These are phyloP conservation scores for Aleiodes sp. DNA, from an alignment of 1,140 invertebrate species.

Conservation along the genomic window DNA sequence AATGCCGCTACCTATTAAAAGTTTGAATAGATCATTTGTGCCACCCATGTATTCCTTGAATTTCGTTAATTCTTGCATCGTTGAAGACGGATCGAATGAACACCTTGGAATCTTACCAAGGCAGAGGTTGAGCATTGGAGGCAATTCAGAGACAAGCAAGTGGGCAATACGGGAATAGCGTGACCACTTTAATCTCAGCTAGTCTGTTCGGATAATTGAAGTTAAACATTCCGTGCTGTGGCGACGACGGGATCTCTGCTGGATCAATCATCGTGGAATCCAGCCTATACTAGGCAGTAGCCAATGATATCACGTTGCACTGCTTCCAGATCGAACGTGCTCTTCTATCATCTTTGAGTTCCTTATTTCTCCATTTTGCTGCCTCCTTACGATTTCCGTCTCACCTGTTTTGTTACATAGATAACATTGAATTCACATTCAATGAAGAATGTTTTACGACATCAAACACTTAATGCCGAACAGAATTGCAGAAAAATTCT, in stretches of 20 bases:
- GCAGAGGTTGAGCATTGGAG: conserved; percentile 26
- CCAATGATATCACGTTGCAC: conserved; percentile 5
- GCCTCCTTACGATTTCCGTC: not conserved
- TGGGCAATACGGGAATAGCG: conserved; percentile 37
- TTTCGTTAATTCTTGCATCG: too few relatives aligned
- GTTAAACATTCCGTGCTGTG: conserved; percentile 41
- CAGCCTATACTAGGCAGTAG: conserved; percentile 39
- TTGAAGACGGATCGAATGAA: conserved; percentile 35
- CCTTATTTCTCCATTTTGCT: not conserved
- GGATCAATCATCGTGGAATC: conserved; percentile 41
- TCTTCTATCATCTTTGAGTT: conserved; percentile 8
- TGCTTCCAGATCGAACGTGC: conserved; percentile 29
- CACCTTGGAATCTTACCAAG: conserved; percentile 25
- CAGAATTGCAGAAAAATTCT: not conserved
- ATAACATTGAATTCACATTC: conserved; percentile 6
- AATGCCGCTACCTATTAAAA: too few relatives aligned
- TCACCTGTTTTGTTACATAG: not conserved
- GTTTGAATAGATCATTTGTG: too few relatives aligned
- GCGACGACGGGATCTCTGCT: conserved; percentile 21
- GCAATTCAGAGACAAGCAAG: conserved; percentile 1
- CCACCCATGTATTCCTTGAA: too few relatives aligned
- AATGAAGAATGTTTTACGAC: not conserved
- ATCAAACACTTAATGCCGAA: conserved; percentile 6
- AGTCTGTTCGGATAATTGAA: conserved; percentile 37
- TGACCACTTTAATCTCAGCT: conserved; percentile 42